phyloP scores from a whole-genome alignment of 2,113 vertebrate species.

The Columba janthina region DNA sequence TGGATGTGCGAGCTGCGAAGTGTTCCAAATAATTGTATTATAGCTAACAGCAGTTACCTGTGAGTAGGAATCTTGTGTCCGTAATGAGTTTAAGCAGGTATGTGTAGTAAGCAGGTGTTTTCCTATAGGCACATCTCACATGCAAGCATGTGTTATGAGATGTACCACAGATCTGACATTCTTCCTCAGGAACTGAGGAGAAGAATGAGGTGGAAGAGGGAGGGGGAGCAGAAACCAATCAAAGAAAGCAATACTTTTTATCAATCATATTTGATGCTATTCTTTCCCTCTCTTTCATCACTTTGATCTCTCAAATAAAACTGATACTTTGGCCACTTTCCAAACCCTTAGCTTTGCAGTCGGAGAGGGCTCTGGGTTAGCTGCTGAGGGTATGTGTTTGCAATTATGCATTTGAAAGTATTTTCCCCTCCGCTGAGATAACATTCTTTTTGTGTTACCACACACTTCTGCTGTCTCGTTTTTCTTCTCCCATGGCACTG shows the following conservation, averaged over 20 bases:
- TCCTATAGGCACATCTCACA: constrained; percentile 62
- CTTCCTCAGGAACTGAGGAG: constrained; percentile 23
- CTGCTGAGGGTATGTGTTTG: constrained; percentile 74
- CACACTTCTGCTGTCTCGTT: constrained; percentile 72
- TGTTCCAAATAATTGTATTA: not conserved
- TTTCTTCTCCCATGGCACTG: constrained; percentile 68
- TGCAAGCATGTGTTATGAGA: constrained; percentile 60
- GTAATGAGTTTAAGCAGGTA: constrained; percentile 44
- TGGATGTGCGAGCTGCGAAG: not conserved
- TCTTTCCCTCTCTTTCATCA: constrained; percentile 65
- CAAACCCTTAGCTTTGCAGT: constrained; percentile 58
- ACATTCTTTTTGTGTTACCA: constrained; percentile 75
- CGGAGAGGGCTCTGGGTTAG: constrained; percentile 68
- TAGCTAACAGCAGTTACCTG: constrained; percentile 10
- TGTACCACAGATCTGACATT: constrained; percentile 62
- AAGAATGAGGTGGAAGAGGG: constrained; percentile 58
- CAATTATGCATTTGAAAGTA: constrained; percentile 74
- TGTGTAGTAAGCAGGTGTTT: constrained; percentile 62
- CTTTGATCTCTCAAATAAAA: constrained; percentile 75
- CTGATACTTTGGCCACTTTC: constrained; percentile 71
- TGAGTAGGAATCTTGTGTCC: not conserved
- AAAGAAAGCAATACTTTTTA: constrained; percentile 72
- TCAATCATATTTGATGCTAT: constrained; percentile 74
- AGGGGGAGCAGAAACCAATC: constrained; percentile 62
- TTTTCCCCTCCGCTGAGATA: constrained; percentile 70